Percentiles rank a stretch among this genome's conserved stretches.
These are phyloP conservation scores for Ormyrus nitidulus DNA, from an alignment of 2,888 invertebrate species.

Conservation along the genomic window DNA sequence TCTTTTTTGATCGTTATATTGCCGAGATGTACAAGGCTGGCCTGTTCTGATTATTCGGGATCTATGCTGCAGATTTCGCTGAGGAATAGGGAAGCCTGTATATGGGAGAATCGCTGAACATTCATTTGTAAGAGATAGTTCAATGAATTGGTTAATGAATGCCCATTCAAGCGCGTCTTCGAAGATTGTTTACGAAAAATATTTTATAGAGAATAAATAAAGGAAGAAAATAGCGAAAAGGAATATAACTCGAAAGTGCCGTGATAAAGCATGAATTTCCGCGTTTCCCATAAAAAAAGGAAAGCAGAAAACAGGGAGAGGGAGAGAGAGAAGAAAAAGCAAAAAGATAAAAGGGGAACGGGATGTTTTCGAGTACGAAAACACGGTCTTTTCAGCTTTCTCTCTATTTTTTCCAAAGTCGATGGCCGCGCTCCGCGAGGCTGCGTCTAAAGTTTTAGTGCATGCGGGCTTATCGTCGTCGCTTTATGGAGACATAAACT, in stretches of 20 bases:
- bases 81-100: not conserved
- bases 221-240: not conserved
- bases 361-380: slow-evolving; percentile 39
- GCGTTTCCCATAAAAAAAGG: slow-evolving; percentile 14
- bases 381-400: slow-evolving; percentile 29
- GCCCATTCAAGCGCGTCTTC: not conserved
- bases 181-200: not conserved
- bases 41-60: not conserved
- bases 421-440: slow-evolving; percentile 20
- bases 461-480: slow-evolving; percentile 58
- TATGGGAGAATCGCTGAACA: slow-evolving; percentile 3
- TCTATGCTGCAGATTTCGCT: not conserved
- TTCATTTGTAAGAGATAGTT: not conserved
- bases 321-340: not conserved
- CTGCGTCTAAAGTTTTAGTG: slow-evolving; percentile 54
- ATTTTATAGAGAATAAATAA: not conserved
- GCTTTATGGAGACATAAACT: slow-evolving; percentile 62
- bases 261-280: slow-evolving; percentile 34
- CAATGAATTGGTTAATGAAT: no score
- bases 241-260: slow-evolving; percentile 12
- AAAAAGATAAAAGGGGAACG: not conserved
- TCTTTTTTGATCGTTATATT: slow-evolving; percentile 7
- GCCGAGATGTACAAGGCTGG: slow-evolving; percentile 23
- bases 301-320: not conserved
- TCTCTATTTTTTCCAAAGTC: slow-evolving; percentile 44